A percentile compares a stretch with the other conserved stretches of the same genome.
Evolutionary conservation across 2,113 vertebrate genomes (phyloP).

Genomic region (Etia nguti): DNA sequence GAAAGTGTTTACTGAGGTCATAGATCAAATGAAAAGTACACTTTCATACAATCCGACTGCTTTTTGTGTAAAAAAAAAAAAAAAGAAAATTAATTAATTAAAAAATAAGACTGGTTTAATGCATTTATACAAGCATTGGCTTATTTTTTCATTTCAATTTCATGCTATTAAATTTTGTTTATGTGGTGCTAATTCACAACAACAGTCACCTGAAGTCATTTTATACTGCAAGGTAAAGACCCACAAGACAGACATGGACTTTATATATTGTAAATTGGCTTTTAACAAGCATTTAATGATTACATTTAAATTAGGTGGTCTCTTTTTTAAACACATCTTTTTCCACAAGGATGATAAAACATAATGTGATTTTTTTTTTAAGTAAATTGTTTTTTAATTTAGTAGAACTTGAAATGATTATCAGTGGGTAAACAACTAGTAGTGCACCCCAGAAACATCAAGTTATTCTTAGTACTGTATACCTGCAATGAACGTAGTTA

Average conservation of each 20-base stretch:
- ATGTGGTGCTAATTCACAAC: not conserved
- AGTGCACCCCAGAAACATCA: not conserved
- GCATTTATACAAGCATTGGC: not conserved
- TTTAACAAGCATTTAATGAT: not conserved
- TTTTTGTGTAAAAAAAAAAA: not conserved
- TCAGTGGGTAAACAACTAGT: not conserved
- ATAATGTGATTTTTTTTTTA: rapidly evolving
- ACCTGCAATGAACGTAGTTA: rapidly evolving
- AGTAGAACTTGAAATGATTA: not conserved
- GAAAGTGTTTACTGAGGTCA: not conserved
- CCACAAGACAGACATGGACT: not conserved
- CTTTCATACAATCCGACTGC: not conserved
- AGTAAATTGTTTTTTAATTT: not conserved
- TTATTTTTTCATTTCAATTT: too few relatives aligned
- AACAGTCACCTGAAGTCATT: not conserved
- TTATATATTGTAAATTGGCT: not conserved
- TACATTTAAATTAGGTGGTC: not conserved
- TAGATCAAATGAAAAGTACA: rapidly evolving
- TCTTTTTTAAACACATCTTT: too few relatives aligned
- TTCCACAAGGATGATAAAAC: rapidly evolving
- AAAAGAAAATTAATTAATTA: not conserved
- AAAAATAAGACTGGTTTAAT: not conserved
- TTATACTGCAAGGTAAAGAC: rapidly evolving
- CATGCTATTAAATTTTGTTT: not conserved
- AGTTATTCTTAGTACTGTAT: not conserved